Percentiles rank a stretch among this genome's conserved stretches.
phyloP scores from a whole-genome alignment of 2,797 vertebrate genomes.

The Mus caroli region DNA sequence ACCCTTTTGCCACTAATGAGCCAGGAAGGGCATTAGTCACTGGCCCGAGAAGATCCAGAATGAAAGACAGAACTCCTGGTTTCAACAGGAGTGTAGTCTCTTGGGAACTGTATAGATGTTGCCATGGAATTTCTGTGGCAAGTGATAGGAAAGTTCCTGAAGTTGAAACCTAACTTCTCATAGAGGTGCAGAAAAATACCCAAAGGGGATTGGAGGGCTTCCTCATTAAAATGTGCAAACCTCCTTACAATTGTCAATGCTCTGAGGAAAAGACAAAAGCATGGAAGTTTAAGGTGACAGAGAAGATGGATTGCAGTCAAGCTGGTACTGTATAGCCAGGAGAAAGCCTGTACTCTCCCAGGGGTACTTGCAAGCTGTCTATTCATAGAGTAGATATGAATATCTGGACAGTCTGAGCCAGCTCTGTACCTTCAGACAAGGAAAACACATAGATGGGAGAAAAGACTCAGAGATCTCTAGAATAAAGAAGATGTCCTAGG shows the following conservation, averaged over 20 bases:
- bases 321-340: neutral
- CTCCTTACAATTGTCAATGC: neutral
- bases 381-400: conserved; percentile 39
- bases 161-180: neutral
- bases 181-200: neutral
- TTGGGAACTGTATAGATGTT: neutral
- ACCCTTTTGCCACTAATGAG: neutral
- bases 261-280: neutral
- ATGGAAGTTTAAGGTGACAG: neutral
- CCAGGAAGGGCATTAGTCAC: neutral
- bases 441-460: conserved; percentile 28
- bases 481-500: neutral
- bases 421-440: conserved; percentile 23
- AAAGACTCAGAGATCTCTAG: neutral
- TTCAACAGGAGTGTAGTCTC: neutral
- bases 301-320: neutral
- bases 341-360: conserved; percentile 21
- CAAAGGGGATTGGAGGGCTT: neutral
- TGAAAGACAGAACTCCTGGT: neutral
- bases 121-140: neutral
- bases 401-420: neutral
- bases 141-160: neutral
- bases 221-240: neutral
- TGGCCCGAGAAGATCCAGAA: neutral
- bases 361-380: conserved; percentile 55